Percentiles rank a stretch among this genome's conserved stretches.
phyloP scores from a whole-genome alignment of 1,140 invertebrate genomes.

The Orius insidiosus region DNA sequence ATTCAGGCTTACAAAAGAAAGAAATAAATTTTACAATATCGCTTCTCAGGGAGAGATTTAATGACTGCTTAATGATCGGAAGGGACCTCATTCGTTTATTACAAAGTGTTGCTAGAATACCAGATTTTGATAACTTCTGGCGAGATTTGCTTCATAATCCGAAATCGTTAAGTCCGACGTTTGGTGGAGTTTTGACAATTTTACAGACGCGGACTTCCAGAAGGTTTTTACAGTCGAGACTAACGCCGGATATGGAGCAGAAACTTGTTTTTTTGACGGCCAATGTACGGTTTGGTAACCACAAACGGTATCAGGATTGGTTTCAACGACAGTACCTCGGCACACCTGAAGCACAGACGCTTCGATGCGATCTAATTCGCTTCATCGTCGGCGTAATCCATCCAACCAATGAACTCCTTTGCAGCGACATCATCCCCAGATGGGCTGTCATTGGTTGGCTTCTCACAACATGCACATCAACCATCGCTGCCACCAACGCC shows the following conservation, averaged over 20 bases:
- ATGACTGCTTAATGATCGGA: constrained; percentile 80
- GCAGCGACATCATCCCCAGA: constrained; percentile 93
- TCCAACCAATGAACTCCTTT: constrained; percentile 90
- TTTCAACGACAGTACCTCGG: constrained; percentile 92
- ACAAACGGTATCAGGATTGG: constrained; percentile 97
- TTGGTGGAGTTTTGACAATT: constrained; percentile 56
- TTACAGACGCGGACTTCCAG: constrained; percentile 78
- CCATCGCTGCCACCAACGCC: constrained; percentile 84
- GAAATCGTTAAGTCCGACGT: constrained; percentile 61
- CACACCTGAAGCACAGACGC: constrained; percentile 89
- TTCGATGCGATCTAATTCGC: constrained; percentile 87
- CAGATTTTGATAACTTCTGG: constrained; percentile 88
- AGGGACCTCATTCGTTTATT: constrained; percentile 80
- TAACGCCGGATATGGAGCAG: constrained; percentile 94
- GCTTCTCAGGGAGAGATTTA: constrained; percentile 76
- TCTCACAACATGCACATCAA: constrained; percentile 86
- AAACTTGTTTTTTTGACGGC: constrained; percentile 86
- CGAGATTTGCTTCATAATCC: constrained; percentile 79
- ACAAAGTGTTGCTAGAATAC: constrained; percentile 87
- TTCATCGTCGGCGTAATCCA: constrained; percentile 97
- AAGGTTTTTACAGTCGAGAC: constrained; percentile 72
- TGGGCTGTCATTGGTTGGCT: constrained; percentile 99
- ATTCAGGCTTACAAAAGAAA: constrained; percentile 62
- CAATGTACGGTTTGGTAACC: constrained; percentile 87
- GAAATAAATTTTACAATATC: constrained; percentile 82